These are phyloP conservation scores for Crypturellus undulatus DNA, from an alignment of 2,113 vertebrate species.

Conservation along the genomic window DNA sequence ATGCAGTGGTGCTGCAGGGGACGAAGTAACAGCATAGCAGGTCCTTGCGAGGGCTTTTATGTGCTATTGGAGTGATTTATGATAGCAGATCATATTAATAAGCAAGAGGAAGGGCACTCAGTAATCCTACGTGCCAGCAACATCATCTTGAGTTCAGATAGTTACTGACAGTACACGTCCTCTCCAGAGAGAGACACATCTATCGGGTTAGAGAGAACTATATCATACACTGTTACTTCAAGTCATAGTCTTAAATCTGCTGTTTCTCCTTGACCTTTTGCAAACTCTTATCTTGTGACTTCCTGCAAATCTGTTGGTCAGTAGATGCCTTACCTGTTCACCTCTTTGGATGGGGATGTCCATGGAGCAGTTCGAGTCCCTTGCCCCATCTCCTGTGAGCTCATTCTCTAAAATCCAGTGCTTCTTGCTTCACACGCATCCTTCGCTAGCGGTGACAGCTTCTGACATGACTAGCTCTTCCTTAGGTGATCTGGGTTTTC, in stretches of 20 bases:
- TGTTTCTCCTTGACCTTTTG: background rate
- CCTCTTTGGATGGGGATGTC: background rate
- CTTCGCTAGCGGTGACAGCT: background rate
- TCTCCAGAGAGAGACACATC: background rate
- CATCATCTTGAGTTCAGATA: background rate
- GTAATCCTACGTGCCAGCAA: background rate
- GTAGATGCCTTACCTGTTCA: background rate
- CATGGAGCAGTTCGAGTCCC: background rate
- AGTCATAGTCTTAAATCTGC: background rate
- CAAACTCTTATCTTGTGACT: background rate
- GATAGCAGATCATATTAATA: background rate
- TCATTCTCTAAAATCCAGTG: background rate
- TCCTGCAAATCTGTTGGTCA: background rate
- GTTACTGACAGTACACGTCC: background rate
- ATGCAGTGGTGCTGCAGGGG: background rate
- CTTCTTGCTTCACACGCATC: background rate
- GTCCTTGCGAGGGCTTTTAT: background rate
- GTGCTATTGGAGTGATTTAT: background rate
- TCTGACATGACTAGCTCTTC: conserved; percentile 14
- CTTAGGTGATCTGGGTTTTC: conserved; percentile 38
- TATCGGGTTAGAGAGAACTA: background rate
- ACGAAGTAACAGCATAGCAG: background rate
- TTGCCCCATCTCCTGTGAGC: background rate
- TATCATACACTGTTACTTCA: background rate
- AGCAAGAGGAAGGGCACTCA: background rate